Base-by-base conservation (phyloP, 2,797 vertebrate species). In the Lates japonicus region DNA sequence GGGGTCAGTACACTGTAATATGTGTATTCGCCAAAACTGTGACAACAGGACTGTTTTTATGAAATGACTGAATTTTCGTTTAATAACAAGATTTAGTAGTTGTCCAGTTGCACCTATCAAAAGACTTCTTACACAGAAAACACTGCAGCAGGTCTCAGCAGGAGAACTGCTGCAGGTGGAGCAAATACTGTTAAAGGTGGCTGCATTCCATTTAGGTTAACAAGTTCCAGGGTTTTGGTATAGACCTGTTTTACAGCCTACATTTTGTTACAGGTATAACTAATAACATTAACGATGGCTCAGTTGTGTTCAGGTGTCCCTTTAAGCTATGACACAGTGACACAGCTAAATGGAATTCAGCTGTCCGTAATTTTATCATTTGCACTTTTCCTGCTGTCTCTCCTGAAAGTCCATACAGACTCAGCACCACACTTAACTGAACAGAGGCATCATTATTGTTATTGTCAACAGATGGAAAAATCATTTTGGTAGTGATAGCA, bases 341-440 rank as follows among this genome's bases (percentile, higher is more conserved):
- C 61, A 42, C 5, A 63, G 70, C 48, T 63, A 22, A 62, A 42
- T 73, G 37, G 37, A 63, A 76, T 35, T 52, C 13, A 52, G 44
- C 11, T 19, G 20, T 65, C 19, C 5, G 14, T 33, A 11, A 41
- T 31, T 64, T 25, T 31, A n/a, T 58, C 4, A 46, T 41, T 14
- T 11, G 20, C 22, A 57, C 46, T n/a, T 22, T 60, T 57, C 22
- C 16, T 69, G 48, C 41, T 46, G 59, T 67, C 25, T 42, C 59
- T 25, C 29, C 37, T 35, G 35, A 7, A 49, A 44, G 14, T 41
- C 16, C 20, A 74, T 17, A 22, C 13, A 35, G 17, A 70, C 14
- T 64, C 19, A 41, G 5, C 22, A 20, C 8, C 12, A 16, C 22
- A 55, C 48, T 25, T 41, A 46, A 55, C 57, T 10, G n/a, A 74